Percentiles rank a stretch among this genome's conserved stretches.
These are phyloP conservation scores for Tenthredo amoena DNA, from an alignment of 2,888 invertebrate genomes.

Conservation along the genomic window DNA sequence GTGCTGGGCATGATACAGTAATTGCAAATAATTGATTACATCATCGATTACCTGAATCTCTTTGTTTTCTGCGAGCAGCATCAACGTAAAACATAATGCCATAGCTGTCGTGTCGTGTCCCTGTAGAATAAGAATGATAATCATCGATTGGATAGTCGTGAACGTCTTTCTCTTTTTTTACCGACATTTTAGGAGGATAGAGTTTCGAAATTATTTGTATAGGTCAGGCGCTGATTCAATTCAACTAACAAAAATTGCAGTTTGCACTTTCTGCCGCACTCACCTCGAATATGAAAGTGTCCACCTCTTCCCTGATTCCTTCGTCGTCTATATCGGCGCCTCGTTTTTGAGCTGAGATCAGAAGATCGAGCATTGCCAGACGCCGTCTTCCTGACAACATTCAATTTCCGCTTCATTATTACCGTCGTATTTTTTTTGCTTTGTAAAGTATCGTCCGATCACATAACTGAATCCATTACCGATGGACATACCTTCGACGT, in stretches of 20 bases:
- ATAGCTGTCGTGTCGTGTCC: conserved; percentile 84
- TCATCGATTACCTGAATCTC: conserved; percentile 70
- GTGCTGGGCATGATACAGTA: background rate
- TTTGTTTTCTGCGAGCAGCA: conserved; percentile 80
- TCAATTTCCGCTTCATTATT: background rate
- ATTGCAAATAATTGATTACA: background rate
- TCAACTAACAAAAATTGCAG: background rate
- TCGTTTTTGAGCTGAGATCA: conserved; percentile 65
- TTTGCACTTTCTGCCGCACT: background rate
- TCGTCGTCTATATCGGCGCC: conserved; percentile 64
- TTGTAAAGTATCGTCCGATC: background rate
- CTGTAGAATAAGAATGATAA: conserved; percentile 66
- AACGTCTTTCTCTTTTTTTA: background rate
- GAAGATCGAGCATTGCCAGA: conserved; percentile 71
- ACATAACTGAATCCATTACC: background rate
- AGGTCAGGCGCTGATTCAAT: no score
- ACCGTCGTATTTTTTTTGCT: background rate
- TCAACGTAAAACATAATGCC: conserved; percentile 79
- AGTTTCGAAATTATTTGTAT: background rate
- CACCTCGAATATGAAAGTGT: conserved; percentile 71
- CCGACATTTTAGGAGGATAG: no score
- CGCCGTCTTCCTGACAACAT: conserved; percentile 53
- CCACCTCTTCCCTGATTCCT: conserved; percentile 73
- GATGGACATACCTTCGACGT: background rate
- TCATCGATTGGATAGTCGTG: background rate